Evolutionary conservation across 1,140 invertebrate genomes (phyloP), one percentile per base, ranked within the genome.

Genomic region (Idris sp.): DNA sequence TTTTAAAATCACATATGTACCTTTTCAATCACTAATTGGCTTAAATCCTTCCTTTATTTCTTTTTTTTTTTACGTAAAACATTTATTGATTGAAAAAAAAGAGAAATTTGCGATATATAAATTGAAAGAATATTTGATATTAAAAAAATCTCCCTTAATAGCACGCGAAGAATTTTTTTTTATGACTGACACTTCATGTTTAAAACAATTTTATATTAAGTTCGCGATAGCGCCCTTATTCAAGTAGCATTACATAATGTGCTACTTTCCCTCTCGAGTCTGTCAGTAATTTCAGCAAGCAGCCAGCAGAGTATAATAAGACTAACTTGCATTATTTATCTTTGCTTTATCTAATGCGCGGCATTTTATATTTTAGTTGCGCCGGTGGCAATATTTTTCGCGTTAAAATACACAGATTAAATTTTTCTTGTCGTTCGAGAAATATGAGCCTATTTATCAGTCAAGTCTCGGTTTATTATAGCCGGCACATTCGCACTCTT

Each of bases 261-360:
- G 51, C 53, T 68, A 48, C 33, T 30, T 43, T 58, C 35, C 26
- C 26, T 30, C 38, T n/a, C 38, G 28, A 44, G 38, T 43, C 31
- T 68, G 33, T 68, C 43, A 28, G 30, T 49, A 56, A 58, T 58
- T 56, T 58, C 25, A 15, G 22, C 40, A 25, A 43, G 62, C 35
- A 33, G n/a, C 31, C 22, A 41, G 28, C n/a, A n/a, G n/a, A n/a
- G n/a, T n/a, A n/a, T 68, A 68, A 58, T 68, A 59, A 59, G 46
- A 68, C 53, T 68, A 30, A 53, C 33, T 59, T 59, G 46, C 53
- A 59, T 67, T 67, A 67, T 67, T 56, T 67, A 67, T 58, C 31
- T 33, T 36, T 64, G 22, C 46, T 53, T 53, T 38, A 31, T 54
- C 26, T 38, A 40, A 48, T 35, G n/a, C 41, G 5, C 19, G 11